Evolutionary conservation across 2,797 vertebrate genomes (phyloP).

Genomic region (Poecilia picta): DNA sequence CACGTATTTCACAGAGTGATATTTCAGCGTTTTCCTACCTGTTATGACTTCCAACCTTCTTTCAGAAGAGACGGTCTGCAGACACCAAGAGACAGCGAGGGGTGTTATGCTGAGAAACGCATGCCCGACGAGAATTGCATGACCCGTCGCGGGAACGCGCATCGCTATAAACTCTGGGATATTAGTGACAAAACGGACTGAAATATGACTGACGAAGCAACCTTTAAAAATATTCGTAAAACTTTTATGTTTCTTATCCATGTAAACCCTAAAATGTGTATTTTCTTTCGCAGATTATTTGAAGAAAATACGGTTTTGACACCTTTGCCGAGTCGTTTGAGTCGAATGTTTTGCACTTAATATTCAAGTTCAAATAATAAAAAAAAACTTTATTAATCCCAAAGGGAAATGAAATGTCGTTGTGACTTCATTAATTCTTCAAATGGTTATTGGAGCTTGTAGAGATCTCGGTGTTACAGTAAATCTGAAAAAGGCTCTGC

Average conservation of each 20-base stretch:
- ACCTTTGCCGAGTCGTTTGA: too few relatives aligned
- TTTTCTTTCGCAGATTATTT: neutral
- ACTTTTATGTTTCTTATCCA: neutral
- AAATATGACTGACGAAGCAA: neutral
- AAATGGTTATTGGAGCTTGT: too few relatives aligned
- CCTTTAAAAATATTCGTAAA: neutral
- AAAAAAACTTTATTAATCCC: too few relatives aligned
- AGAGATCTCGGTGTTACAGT: too few relatives aligned
- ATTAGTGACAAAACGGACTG: neutral
- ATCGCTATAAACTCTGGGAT: neutral
- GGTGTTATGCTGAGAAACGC: neutral
- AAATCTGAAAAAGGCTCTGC: too few relatives aligned
- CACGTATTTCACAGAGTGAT: neutral
- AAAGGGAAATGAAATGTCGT: too few relatives aligned
- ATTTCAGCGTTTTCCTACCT: conserved; percentile 27
- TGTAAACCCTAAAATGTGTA: neutral
- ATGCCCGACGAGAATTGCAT: neutral
- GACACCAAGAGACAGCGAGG: conserved; percentile 7
- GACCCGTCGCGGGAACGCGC: neutral
- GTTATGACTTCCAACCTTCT: neutral
- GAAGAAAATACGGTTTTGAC: neutral
- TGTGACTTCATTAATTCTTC: too few relatives aligned
- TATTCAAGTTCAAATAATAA: too few relatives aligned
- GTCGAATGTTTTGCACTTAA: too few relatives aligned
- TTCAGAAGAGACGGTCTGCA: neutral